Evolutionary conservation across 35 echinoderm and acorn worm species (phyloP), one percentile per base, ranked within the genome.

Genomic region (Chiridota heheva): DNA sequence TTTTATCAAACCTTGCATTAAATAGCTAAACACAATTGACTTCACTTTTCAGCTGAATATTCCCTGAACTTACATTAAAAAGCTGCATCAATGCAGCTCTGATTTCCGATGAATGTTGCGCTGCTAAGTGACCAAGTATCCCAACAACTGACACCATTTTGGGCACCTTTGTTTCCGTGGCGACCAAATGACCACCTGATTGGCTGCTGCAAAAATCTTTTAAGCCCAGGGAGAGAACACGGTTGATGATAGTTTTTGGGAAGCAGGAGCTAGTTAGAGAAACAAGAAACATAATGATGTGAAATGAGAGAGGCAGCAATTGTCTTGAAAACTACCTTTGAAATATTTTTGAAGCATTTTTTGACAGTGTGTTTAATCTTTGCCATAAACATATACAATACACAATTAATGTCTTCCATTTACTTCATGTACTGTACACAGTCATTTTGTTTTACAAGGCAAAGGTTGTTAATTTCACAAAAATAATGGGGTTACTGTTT

Each of bases 101-200:
- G 66, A 98, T 98, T 49, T 98, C 95, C 36, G 86, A 78, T 2
- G 95, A 98, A 63, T 98, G 95, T 47, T 98, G 95, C 0, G 84
- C 53, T 56, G 95, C 90, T 32, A 98, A 76, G 53, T 98, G 95
- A 16, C 95, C 95, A 18, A 98, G 89, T 17, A 98, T 98, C 22
- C 95, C 89, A 0, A 98, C 95, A 7, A 98, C 95, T 5, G 95
- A 98, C 7, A 89, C 95, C 85, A 98, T 91, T 61, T 98, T 98
- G 30, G 95, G 95, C 7, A 98, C 95, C 42, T 98, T 91, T 42
- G 78, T 85, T 24, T 98, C 95, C 18, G 95, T 58, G 29, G 84
- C 85, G 7, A 88, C 76, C 47, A 96, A 63, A 72, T 76, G 70
- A 5, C 42, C 83, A 34, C 85, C 89, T 10, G 88, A 88, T 67